Evolutionary conservation across 92 coral and sea anemone genomes (phyloP), one percentile per base, ranked within the genome.

Genomic region (Hydrozoanthus gracilis): DNA sequence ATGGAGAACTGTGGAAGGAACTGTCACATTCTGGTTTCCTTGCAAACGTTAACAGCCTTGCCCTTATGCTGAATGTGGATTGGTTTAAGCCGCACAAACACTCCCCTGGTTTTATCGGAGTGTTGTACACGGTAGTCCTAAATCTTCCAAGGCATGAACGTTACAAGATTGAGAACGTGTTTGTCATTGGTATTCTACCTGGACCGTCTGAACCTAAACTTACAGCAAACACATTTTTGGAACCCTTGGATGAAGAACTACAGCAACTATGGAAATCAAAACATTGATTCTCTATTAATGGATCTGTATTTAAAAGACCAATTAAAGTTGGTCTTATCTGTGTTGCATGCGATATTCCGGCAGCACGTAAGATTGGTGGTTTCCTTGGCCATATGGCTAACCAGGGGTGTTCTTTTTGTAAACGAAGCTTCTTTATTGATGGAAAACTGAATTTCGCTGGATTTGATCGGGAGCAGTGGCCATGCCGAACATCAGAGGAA

Each of bases 191-290:
- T 2, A 83, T 94, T 60, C 75, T 94, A 18, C 93, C 98, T 51
- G 94, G 97, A n/a, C 98, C 95, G 7, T 74, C 90, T 15, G 95
- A 94, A 70, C 93, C 98, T 0, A 79, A 83, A 47, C 88, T 88
- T 3, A 87, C 91, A 10, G 91, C 93, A 9, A 91, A 94, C 64
- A 87, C 94, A 7, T 91, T 79, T 50, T 65, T 94, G 35, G 78
- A 88, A 17, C 94, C 94, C 20, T 78, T 94, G 48, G 97, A 91
- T 16, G 79, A 87, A n/a, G 94, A 93, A 67, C 82, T 93, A 18
- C 78, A 86, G 82, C n/a, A 6, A 3, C 68, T 87, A 5, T 91
- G 96, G 94, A 83, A 77, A 50, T 71, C 52, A 3, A 73, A 54
- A 14, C 83, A 72, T 17, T 20, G 65, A 15, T 87, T 91, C 51